Evolutionary conservation across 2,797 vertebrate genomes (phyloP).

Genomic region (Fistularia tabacaria): DNA sequence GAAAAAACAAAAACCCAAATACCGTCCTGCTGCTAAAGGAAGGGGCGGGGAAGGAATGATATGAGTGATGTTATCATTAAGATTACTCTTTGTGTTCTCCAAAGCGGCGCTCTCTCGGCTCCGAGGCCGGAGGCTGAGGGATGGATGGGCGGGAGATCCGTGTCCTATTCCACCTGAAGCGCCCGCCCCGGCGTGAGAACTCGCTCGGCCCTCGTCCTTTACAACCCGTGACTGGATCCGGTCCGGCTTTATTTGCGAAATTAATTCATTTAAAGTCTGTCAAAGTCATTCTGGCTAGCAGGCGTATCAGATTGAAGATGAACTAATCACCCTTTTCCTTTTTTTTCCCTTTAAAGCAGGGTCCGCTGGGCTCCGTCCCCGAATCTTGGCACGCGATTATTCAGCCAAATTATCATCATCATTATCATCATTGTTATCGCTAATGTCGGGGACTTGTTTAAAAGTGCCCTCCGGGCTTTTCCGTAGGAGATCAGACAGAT

Average conservation of each 20-base stretch:
- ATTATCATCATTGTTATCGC: constrained; percentile 19
- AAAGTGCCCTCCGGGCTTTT: constrained; percentile 15
- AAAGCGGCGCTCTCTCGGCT: no score
- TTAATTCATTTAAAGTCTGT: constrained; percentile 47
- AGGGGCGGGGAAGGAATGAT: no score
- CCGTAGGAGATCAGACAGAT: constrained; percentile 25
- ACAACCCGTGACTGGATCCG: no score
- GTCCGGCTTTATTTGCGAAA: constrained; percentile 19
- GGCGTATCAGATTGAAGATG: constrained; percentile 25
- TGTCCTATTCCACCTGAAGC: no score
- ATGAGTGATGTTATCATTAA: no score
- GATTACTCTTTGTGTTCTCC: no score
- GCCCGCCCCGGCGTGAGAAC: no score
- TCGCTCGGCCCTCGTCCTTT: no score
- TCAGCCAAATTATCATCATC: not conserved
- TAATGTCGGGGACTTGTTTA: constrained; percentile 5
- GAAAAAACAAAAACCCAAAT: no score
- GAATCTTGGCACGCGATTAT: constrained; percentile 10
- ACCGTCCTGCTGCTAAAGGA: no score
- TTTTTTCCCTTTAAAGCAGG: not conserved
- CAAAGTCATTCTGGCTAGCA: constrained; percentile 33
- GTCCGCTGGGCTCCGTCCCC: constrained; percentile 1
- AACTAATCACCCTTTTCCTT: constrained; percentile 26
- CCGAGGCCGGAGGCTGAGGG: no score
- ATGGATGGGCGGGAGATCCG: no score